Percentiles rank a stretch among this genome's conserved stretches.
These are phyloP conservation scores for Papilio protenor DNA, from an alignment of 2,888 invertebrate species.

Conservation along the genomic window DNA sequence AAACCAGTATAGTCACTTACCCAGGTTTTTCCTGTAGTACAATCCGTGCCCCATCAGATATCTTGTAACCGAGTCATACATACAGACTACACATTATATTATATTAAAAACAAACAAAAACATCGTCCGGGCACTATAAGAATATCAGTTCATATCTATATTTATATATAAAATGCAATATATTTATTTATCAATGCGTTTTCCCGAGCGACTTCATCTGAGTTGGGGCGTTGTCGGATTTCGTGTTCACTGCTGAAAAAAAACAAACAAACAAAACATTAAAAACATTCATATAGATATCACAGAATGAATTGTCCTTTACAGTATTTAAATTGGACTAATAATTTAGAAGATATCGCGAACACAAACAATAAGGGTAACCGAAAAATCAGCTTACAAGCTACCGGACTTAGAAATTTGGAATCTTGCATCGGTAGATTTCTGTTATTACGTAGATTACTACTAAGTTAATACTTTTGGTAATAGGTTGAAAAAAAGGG, in stretches of 20 bases:
- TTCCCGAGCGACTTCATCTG: slow-evolving; percentile 63
- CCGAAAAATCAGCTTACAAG: no score
- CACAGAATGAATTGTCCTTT: no score
- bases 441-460: no score
- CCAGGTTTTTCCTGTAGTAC: slow-evolving; percentile 1
- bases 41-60: slow-evolving; percentile 15
- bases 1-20: not conserved
- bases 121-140: slow-evolving; percentile 44
- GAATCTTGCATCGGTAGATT: no score
- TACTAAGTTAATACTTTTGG: no score
- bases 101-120: slow-evolving; percentile 43
- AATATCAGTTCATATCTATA: slow-evolving; percentile 44
- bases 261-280: slow-evolving; percentile 5
- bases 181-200: slow-evolving; percentile 59
- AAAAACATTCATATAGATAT: not conserved
- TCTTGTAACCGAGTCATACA: slow-evolving; percentile 58
- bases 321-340: no score
- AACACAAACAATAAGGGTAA: no score
- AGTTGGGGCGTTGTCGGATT: slow-evolving; percentile 59
- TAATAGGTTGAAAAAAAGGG: no score
- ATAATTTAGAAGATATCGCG: no score
- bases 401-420: no score
- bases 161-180: slow-evolving; percentile 54
- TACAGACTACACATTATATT: slow-evolving; percentile 51
- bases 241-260: slow-evolving; percentile 67